Base-by-base conservation (phyloP, 1,140 invertebrate species). In the Zaprionus capensis region DNA sequence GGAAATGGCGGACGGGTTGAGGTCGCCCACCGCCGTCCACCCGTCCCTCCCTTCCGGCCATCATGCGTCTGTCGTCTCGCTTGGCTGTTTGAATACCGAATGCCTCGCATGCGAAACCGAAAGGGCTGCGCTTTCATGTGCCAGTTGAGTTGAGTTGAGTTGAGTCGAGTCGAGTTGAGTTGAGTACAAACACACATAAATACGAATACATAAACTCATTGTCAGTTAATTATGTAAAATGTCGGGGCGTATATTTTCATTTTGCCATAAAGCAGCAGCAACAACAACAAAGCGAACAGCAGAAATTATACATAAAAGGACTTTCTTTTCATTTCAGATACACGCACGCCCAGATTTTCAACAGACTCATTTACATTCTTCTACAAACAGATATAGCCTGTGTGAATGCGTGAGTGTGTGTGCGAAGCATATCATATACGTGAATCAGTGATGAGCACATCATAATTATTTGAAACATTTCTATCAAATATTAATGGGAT, bases 171-270 rank as follows among this genome's bases (percentile, higher is more conserved):
- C 9, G 11, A 56, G 22, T 28, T 2, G 62, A 55, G 62, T 36
- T 38, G 51, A 55, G 51, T 66, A 24, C 53, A 57, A 28, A 53
- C 64, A 56, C 34, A 71, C 61, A 76, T 62, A 76, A 71, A 58
- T 69, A 61, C 62, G 31, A 46, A 72, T 71, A 65, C 67, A 69
- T 72, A 78, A 78, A 75, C 78, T 69, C 84, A 88, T 88, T 88
- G 84, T 90, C 84, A 84, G 84, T 84, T 88, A 88, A 88, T 88
- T 88, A 88, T 88, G 78, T 88, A 88, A 88, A 88, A 74, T 90
- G 79, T 83, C 72, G 58, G 58, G 46, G 66, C 44, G 68, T 76
- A 71, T 76, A 76, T 76, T 65, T 59, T 76, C 73, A 76, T 76
- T 76, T 59, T 20, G 53, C 36, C 15, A 24, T 31, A 61, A 34